Evolutionary conservation across 2,113 vertebrate genomes (phyloP), one percentile per base, ranked within the genome.

Genomic region (Himantopus leucocephalus): DNA sequence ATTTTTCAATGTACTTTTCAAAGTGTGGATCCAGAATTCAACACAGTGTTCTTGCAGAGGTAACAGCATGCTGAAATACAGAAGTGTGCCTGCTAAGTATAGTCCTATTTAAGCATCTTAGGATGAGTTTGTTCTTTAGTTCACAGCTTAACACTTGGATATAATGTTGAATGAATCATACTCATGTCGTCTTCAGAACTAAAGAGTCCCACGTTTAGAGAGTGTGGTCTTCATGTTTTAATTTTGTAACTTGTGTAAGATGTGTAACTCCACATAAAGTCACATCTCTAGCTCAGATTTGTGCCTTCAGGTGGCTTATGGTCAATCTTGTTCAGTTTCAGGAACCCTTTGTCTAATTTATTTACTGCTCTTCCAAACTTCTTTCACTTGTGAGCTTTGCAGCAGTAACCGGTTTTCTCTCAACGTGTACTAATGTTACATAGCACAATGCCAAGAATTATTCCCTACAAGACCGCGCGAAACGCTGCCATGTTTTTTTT

Each of bases 1-100:
- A 72, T 89, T 96, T 95, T 96, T 96, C 91, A 92, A 81, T 23
- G 76, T 75, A 59, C 43, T 86, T 93, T 90, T 85, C 45, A 7
- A 95, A 95, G 53, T 37, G 43, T 41, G 45, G 35, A 71, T 88
- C 88, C 75, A 91, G 67, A 94, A 52, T 14, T 81, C n/a, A 26
- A 27, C 22, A 20, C 29, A 73, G 2, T 81, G 59, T 63, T 92
- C 60, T 86, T 30, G 34, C 41, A 59, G 29, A 84, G 29, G 63
- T 20, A 91, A 55, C 23, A 73, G 45, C 47, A 78, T 52, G 30
- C 27, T 86, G 37, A 91, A 84, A 93, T 56, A 52, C 13, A 52
- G 18, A 58, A 84, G 32, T 34, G 10, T 1, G 5, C 41, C 71
- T 95, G 43, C 55, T 94, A 74, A 72, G 34, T 71, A 34, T 41